These are phyloP conservation scores for Muntiacus reevesi DNA, from an alignment of 2,113 vertebrate species.

Conservation along the genomic window DNA sequence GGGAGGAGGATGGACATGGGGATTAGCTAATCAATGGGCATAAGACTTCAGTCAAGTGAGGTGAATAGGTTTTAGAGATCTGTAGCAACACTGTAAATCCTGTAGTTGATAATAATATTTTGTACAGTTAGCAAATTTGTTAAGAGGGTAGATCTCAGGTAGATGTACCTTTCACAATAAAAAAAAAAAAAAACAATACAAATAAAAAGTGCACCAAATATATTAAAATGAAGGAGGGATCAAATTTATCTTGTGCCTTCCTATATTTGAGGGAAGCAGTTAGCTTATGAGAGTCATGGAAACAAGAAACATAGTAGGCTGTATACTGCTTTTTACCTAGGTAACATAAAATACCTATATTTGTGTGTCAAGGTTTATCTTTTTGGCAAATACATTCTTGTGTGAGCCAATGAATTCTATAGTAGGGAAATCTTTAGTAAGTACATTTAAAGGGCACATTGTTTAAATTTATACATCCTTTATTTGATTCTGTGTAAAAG, in stretches of 20 bases:
- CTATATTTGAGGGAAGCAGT: background rate
- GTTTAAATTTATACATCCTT: background rate
- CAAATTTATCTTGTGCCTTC: background rate
- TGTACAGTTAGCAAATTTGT: background rate
- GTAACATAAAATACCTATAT: background rate
- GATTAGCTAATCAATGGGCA: background rate
- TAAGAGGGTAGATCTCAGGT: background rate
- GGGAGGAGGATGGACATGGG: background rate
- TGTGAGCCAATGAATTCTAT: background rate
- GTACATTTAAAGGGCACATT: background rate
- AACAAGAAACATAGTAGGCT: background rate
- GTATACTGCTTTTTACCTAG: background rate
- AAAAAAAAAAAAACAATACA: background rate
- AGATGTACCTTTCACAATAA: background rate
- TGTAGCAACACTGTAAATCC: background rate
- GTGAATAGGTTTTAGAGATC: background rate
- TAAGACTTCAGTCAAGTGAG: background rate
- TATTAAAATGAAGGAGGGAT: background rate
- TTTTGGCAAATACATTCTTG: background rate
- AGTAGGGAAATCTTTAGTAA: background rate
- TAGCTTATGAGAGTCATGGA: background rate
- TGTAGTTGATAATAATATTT: background rate
- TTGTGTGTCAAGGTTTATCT: background rate
- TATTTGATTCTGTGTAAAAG: background rate
- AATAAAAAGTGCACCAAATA: background rate